These are phyloP conservation scores for Caloenas nicobarica DNA, from an alignment of 2,113 vertebrate genomes.

Conservation along the genomic window DNA sequence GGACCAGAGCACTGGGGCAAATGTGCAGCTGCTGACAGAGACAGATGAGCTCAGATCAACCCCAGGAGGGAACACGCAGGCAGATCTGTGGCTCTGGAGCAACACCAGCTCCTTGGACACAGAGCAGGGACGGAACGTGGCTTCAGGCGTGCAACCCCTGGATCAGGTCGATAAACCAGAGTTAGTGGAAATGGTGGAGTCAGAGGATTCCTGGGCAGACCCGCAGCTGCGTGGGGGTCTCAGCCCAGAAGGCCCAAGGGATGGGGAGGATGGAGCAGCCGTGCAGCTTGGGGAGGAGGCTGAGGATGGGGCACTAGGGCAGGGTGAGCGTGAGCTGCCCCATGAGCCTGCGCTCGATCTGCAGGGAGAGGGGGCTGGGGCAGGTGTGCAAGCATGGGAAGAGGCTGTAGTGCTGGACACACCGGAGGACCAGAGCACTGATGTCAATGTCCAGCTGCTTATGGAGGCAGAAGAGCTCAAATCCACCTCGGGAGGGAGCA, in stretches of 20 bases:
- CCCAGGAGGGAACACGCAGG: too few species aligned
- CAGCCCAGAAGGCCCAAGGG: not conserved
- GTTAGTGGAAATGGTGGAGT: not conserved
- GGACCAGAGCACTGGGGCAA: too few species aligned
- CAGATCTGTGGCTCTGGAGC: too few species aligned
- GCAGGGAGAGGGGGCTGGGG: accelerated
- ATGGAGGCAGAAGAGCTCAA: not conserved
- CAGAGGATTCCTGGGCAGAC: not conserved
- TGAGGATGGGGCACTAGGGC: not conserved
- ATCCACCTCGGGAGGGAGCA: not conserved
- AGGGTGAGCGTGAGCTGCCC: accelerated
- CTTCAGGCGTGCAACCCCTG: not conserved
- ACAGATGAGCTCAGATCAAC: too few species aligned
- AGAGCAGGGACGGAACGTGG: not conserved
- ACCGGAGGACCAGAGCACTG: not conserved
- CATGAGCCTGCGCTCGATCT: accelerated
- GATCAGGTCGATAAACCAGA: accelerated
- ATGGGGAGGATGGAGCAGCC: not conserved
- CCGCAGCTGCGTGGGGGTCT: accelerated
- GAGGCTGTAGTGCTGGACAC: not conserved
- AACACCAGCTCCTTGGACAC: accelerated
- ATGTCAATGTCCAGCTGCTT: accelerated
- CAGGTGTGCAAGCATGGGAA: accelerated
- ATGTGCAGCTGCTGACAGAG: too few species aligned
- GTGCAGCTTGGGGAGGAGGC: accelerated